Conservation (phyloP, 2,113 vertebrate genomes). For the Gavialis gangeticus region DNA sequence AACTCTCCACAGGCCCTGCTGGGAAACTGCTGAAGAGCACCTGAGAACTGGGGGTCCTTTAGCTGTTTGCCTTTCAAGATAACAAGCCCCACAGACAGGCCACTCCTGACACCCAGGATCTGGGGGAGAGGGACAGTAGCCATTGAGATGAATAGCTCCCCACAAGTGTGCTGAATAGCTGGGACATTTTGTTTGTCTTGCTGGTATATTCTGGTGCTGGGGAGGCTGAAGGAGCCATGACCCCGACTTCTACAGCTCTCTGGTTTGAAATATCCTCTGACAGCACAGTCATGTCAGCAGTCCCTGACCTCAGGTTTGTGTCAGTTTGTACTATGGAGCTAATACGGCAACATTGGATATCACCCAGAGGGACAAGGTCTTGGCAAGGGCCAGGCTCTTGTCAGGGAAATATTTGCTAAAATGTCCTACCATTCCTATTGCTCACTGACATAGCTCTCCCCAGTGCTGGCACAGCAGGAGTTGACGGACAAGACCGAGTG, state of each 20-base stretch:
- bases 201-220: too few relatives aligned
- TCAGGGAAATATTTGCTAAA: not conserved
- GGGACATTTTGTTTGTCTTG: too few relatives aligned
- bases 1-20: not conserved
- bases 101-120: not conserved
- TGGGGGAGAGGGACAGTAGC: not conserved
- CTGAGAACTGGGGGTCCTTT: too few relatives aligned
- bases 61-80: not conserved
- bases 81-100: not conserved
- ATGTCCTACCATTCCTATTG: not conserved
- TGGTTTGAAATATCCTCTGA: not conserved
- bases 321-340: not conserved
- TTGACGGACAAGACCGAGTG: not conserved
- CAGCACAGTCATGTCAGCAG: not conserved
- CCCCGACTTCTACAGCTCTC: not conserved
- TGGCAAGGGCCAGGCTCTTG: not conserved
- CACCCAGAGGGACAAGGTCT: not conserved
- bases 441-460: not conserved
- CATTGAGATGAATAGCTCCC: too few relatives aligned
- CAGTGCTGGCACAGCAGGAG: not conserved
- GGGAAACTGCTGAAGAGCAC: too few relatives aligned
- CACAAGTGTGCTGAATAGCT: too few relatives aligned
- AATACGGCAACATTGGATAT: not conserved
- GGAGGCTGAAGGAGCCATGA: not conserved
- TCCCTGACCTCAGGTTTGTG: fast-evolving